A percentile compares a stretch with the other conserved stretches of the same genome.
These are phyloP conservation scores for Antechinus stuartii DNA, from an alignment of 2,113 vertebrate genomes.

Conservation along the genomic window DNA sequence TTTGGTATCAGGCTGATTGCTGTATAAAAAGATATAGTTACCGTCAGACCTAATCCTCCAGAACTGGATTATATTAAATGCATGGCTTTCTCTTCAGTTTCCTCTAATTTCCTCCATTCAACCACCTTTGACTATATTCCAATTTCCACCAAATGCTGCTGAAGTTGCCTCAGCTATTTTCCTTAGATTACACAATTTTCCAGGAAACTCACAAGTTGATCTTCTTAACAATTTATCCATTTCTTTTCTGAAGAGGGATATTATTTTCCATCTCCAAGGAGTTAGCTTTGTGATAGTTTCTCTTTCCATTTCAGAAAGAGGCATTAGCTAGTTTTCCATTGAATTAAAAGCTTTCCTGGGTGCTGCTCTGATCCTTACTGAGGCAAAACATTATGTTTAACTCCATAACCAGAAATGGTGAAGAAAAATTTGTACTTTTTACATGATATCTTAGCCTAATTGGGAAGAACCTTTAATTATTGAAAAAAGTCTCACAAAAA, in stretches of 20 bases:
- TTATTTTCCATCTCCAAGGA: constrained; percentile 64
- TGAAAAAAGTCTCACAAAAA: constrained; percentile 56
- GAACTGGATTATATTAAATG: constrained; percentile 37
- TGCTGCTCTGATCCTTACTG: constrained; percentile 47
- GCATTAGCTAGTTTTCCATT: constrained; percentile 54
- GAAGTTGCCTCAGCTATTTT: constrained; percentile 45
- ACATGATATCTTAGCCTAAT: constrained; percentile 64
- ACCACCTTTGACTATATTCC: constrained; percentile 47
- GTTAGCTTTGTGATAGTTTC: constrained; percentile 59
- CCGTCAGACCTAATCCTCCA: constrained; percentile 40
- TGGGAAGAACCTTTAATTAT: constrained; percentile 68
- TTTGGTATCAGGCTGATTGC: constrained; percentile 59
- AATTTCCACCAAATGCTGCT: constrained; percentile 43
- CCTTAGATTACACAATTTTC: constrained; percentile 63
- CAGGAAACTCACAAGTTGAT: constrained; percentile 67
- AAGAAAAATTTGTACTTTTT: constrained; percentile 62
- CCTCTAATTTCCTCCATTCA: constrained; percentile 52
- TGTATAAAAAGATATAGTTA: constrained; percentile 51
- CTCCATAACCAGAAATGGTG: constrained; percentile 60
- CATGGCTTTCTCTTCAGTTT: background rate
- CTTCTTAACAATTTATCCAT: constrained; percentile 67
- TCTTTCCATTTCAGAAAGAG: constrained; percentile 60
- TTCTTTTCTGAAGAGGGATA: constrained; percentile 62
- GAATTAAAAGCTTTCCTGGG: constrained; percentile 22
- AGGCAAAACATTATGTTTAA: constrained; percentile 59